A percentile compares a stretch with the other conserved stretches of the same genome.
These are phyloP conservation scores for Odontomachus brunneus DNA, from an alignment of 1,140 invertebrate species.

Conservation along the genomic window DNA sequence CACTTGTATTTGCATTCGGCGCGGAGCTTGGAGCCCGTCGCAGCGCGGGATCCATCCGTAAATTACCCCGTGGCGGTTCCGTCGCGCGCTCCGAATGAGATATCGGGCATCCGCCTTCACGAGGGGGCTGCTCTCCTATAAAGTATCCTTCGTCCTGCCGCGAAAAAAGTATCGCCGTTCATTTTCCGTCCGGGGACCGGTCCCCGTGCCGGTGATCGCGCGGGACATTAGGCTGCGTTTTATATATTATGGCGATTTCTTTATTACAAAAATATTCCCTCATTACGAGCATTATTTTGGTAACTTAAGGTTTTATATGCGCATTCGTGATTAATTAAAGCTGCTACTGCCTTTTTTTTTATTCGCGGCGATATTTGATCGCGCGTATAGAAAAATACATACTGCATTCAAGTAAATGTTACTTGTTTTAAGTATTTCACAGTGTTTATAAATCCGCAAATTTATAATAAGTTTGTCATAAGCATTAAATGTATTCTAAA, in stretches of 20 bases:
- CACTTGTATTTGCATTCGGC: conserved; percentile 74
- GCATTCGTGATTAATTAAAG: conserved; percentile 22
- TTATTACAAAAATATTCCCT: conserved; percentile 23
- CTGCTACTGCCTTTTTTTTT: too few species aligned
- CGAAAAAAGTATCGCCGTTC: conserved; percentile 52
- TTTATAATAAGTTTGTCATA: too few species aligned
- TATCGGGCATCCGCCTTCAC: conserved; percentile 67
- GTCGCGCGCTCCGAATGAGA: conserved; percentile 71
- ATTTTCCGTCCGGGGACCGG: conserved; percentile 52
- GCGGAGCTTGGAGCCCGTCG: conserved; percentile 47
- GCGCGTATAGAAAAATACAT: too few species aligned
- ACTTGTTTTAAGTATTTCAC: too few species aligned
- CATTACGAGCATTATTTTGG: conserved; percentile 49
- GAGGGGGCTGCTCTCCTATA: conserved; percentile 66
- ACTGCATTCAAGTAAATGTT: too few species aligned
- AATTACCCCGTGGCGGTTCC: conserved; percentile 70
- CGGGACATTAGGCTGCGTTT: conserved; percentile 32
- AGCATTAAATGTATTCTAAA: too few species aligned
- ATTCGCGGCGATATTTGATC: too few species aligned
- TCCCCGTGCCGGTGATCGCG: conserved; percentile 12
- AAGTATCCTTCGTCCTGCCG: conserved; percentile 67
- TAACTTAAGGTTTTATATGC: background rate
- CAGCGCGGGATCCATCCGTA: conserved; percentile 64
- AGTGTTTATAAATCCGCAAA: too few species aligned
- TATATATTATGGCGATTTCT: conserved; percentile 41